Evolutionary conservation across 1,140 invertebrate genomes (phyloP).

Genomic region (Hycleus phaleratus): DNA sequence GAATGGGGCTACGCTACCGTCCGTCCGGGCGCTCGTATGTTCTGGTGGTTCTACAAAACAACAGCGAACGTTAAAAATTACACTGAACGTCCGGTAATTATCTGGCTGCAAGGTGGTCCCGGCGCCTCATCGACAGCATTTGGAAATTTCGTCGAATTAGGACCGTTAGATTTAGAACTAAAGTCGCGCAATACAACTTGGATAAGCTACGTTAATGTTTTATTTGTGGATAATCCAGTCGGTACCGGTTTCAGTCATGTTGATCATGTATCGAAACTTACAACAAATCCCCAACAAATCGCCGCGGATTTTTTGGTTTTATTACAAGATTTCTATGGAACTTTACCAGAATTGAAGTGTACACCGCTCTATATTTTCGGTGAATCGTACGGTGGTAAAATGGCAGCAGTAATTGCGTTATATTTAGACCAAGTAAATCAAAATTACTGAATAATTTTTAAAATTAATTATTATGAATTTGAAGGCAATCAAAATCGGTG

Average conservation of each 20-base stretch:
- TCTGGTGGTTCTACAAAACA: constrained; percentile 76
- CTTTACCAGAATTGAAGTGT: constrained; percentile 56
- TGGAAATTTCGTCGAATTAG: constrained; percentile 73
- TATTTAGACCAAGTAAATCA: constrained; percentile 50
- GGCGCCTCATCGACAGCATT: constrained; percentile 68
- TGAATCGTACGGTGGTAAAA: constrained; percentile 86
- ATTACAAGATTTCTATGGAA: constrained; percentile 55
- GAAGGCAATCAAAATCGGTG: constrained; percentile 55
- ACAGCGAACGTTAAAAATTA: constrained; percentile 48
- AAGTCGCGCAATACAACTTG: constrained; percentile 63
- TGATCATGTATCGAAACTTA: constrained; percentile 46
- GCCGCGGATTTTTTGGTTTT: constrained; percentile 69
- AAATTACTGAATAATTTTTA: background rate
- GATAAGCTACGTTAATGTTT: constrained; percentile 65
- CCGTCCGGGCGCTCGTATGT: constrained; percentile 64
- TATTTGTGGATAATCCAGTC: constrained; percentile 85
- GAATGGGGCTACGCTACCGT: constrained; percentile 64
- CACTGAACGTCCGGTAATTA: constrained; percentile 58
- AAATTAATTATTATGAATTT: constrained; percentile 1
- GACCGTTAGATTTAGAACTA: constrained; percentile 58
- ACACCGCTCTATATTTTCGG: constrained; percentile 74
- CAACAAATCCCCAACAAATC: constrained; percentile 59
- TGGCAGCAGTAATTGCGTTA: constrained; percentile 70
- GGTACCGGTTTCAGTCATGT: constrained; percentile 83
- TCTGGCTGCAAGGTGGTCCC: constrained; percentile 60